A percentile compares a stretch with the other conserved stretches of the same genome.
These are phyloP conservation scores for Neocrepidodera transversa DNA, from an alignment of 2,888 invertebrate genomes.

Conservation along the genomic window DNA sequence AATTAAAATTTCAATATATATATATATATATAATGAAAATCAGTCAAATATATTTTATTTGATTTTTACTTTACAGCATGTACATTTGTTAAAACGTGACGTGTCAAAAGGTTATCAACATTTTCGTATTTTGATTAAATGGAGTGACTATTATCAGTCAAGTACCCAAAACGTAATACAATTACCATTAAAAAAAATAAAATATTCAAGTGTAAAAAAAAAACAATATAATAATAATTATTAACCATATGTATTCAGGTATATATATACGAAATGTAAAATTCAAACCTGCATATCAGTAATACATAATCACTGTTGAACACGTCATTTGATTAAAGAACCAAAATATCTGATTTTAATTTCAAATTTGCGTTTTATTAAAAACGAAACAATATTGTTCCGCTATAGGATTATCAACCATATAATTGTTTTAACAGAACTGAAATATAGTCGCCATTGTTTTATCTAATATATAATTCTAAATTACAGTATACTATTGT, in stretches of 20 bases:
- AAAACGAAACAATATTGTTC: conserved; percentile 1
- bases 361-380: neutral
- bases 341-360: neutral
- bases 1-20: conserved; percentile 8
- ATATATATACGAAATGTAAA: no score
- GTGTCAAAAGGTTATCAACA: conserved; percentile 10
- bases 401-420: neutral
- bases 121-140: conserved; percentile 3
- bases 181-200: neutral
- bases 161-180: neutral
- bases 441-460: neutral
- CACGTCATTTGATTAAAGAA: neutral
- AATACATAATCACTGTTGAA: conserved; percentile 1
- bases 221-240: neutral
- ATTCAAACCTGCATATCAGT: conserved; percentile 6
- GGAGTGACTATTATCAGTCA: neutral
- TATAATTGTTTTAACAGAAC: neutral
- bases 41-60: conserved; percentile 1
- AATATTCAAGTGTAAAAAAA: neutral
- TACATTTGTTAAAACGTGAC: neutral
- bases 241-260: no score
- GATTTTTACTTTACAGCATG: neutral
- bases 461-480: conserved; percentile 9
- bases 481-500: conserved; percentile 6
- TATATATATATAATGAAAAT: conserved; percentile 1